phyloP scores from a whole-genome alignment of 1,140 invertebrate genomes.

The Kradibia gibbosae region DNA sequence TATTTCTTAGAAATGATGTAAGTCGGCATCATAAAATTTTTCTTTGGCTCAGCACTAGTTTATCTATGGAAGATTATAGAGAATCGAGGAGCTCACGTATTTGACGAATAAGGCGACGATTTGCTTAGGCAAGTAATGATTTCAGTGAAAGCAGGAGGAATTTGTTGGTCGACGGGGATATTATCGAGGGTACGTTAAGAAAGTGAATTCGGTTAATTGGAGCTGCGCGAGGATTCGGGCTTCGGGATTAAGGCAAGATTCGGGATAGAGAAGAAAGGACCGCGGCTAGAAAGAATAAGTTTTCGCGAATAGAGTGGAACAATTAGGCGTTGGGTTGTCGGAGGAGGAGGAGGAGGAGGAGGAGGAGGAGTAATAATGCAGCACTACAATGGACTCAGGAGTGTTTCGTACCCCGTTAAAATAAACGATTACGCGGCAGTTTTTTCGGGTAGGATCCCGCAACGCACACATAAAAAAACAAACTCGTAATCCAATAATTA shows the following conservation, averaged over 20 bases:
- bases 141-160: neutral
- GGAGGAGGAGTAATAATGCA: neutral
- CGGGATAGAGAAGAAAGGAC: neutral
- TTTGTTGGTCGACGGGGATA: neutral
- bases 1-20: slow-evolving; percentile 11
- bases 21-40: neutral
- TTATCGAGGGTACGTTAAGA: neutral
- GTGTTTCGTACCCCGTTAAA: slow-evolving; percentile 23
- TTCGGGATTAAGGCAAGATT: neutral
- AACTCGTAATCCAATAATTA: slow-evolving; percentile 49
- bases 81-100: neutral
- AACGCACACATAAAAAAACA: slow-evolving; percentile 22
- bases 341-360: no score
- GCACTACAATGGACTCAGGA: neutral
- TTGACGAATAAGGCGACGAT: no score
- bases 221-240: no score
- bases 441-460: slow-evolving; percentile 31
- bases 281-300: neutral
- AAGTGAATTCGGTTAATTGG: neutral
- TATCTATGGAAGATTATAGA: neutral
- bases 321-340: no score
- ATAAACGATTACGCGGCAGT: slow-evolving; percentile 46
- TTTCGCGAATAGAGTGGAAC: neutral
- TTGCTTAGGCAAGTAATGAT: slow-evolving; percentile 10
- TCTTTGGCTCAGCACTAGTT: neutral